Base-by-base conservation (phyloP, 2,888 invertebrate species). In the Synergus itoensis region DNA sequence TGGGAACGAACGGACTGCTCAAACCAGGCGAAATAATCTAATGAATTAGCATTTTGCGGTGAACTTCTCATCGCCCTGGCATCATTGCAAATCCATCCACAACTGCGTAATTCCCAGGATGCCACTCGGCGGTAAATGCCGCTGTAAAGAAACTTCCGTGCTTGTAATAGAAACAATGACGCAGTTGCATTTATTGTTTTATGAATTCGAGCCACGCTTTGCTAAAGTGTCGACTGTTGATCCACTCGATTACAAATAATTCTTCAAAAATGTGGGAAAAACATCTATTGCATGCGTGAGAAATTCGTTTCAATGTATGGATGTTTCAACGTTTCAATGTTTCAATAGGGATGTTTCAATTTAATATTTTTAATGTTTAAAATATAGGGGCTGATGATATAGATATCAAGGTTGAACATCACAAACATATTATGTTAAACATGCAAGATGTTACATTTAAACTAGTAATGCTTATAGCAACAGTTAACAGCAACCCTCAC, bases 1-100 rank as follows among this genome's bases (percentile, higher is more conserved):
- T 83, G 83, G 81, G 84, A 83, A 84, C 79, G 79, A 64, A 67
- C 75, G 28, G 43, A 78, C 16, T 64, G 79, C 82, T 86, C 81
- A 84, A 86, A 82, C 87, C 82, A 86, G 85, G 84, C 87, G 85
- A 84, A 83, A 82, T 89, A 87, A 89, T 87, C 85, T 84, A 83
- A 88, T 88, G 85, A 87, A 89, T 89, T 88, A 89, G 87, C 87
- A 88, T 88, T 87, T 87, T 85, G 84, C 86, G 81, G 81, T 82
- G 82, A 79, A 84, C 86, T 84, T 82, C 79, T 82, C 84, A 86
- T 83, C 82, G 80, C 79, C 79, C 76, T 77, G 81, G 83, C 86
- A 84, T 81, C 76, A 84, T 83, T 82, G 75, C 65, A 16, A 77
- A 77, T 78, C 48, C 79, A 62, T 77, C 63, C 45, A 63, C 64